Conservation (phyloP, 2,888 invertebrate genomes). For the Tiphia femorata region DNA sequence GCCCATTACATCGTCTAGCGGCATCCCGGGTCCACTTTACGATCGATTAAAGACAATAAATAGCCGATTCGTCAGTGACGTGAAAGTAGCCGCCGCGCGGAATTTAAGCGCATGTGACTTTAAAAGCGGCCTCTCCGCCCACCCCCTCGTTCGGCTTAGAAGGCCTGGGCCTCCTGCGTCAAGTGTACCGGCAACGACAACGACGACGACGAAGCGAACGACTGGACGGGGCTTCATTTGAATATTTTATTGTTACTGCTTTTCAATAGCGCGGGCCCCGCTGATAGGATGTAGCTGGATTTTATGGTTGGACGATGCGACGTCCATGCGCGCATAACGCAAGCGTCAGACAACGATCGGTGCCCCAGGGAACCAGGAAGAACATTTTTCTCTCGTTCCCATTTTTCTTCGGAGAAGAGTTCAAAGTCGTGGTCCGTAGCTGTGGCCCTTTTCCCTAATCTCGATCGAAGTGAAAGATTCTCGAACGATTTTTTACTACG, state of each 20-base stretch:
- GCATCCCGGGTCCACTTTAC: slow-evolving; percentile 34
- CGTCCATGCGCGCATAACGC: neutral
- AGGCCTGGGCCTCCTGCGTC: slow-evolving; percentile 18
- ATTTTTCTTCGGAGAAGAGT: neutral
- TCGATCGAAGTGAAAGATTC: no score
- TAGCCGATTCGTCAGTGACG: slow-evolving; percentile 48
- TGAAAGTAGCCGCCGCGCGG: slow-evolving; percentile 11
- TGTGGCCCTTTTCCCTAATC: no score
- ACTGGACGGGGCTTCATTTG: slow-evolving; percentile 20
- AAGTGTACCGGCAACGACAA: slow-evolving; percentile 9
- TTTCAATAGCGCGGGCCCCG: slow-evolving; percentile 21
- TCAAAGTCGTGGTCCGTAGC: neutral
- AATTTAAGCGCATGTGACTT: neutral
- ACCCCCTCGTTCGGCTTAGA: no score
- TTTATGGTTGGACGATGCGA: slow-evolving; percentile 22
- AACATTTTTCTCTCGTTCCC: neutral
- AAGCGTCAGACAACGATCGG: neutral
- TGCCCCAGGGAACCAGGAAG: neutral
- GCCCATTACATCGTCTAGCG: neutral
- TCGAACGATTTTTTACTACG: no score
- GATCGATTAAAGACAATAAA: slow-evolving; percentile 58
- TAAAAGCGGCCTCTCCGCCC: no score
- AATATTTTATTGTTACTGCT: slow-evolving; percentile 40
- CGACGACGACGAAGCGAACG: no score
- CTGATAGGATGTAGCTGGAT: slow-evolving; percentile 20